Evolutionary conservation across 2,797 vertebrate species (phyloP).

Genomic region (Labroides dimidiatus): DNA sequence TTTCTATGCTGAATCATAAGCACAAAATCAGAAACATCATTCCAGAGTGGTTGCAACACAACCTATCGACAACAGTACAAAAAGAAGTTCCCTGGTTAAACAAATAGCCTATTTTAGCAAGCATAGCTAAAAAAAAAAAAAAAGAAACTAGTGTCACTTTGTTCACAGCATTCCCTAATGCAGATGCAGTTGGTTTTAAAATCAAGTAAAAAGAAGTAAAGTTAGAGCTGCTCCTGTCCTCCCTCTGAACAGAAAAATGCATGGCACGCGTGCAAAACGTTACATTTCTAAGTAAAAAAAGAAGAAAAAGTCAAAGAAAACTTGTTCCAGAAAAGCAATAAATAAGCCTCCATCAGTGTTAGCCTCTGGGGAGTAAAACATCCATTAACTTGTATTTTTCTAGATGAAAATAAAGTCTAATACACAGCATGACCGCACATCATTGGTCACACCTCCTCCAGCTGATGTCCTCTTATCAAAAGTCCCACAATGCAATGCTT

Average conservation of each 20-base stretch:
- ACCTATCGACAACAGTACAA: conserved; percentile 78
- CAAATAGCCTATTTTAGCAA: conserved; percentile 85
- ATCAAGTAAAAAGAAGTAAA: conserved; percentile 75
- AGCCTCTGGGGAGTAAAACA: conserved; percentile 75
- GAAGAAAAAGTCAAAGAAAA: conserved; percentile 63
- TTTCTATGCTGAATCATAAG: conserved; percentile 75
- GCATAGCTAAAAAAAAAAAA: conserved; percentile 86
- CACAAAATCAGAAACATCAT: conserved; percentile 73
- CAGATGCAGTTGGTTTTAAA: conserved; percentile 80
- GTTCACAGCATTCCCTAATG: conserved; percentile 84
- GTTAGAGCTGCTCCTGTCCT: conserved; percentile 48
- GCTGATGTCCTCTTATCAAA: conserved; percentile 51
- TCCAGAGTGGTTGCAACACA: conserved; percentile 73
- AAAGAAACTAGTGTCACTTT: conserved; percentile 75
- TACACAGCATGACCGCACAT: conserved; percentile 50
- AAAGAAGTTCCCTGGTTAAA: conserved; percentile 76
- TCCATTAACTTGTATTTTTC: conserved; percentile 72
- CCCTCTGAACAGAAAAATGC: conserved; percentile 74
- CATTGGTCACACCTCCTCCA: conserved; percentile 43
- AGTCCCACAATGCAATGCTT: conserved; percentile 66
- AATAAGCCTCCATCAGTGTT: conserved; percentile 72
- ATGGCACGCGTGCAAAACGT: conserved; percentile 85
- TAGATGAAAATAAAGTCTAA: conserved; percentile 80
- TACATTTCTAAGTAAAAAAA: conserved; percentile 76
- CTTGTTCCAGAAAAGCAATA: conserved; percentile 78